phyloP scores from a whole-genome alignment of 2,888 invertebrate species.

The Autographa gamma region DNA sequence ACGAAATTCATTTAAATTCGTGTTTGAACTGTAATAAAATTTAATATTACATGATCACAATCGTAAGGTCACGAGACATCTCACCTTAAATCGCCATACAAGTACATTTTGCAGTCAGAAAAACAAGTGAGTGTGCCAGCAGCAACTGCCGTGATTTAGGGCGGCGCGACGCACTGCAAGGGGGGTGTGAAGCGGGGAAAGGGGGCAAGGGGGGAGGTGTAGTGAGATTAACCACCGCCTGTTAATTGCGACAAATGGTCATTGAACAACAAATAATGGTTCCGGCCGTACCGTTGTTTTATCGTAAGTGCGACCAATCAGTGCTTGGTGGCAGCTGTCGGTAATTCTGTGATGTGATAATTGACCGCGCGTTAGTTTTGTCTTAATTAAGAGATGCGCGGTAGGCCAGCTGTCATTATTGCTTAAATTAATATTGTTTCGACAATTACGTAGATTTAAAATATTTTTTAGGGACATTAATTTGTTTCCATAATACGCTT shows the following conservation, averaged over 20 bases:
- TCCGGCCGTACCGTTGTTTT: conserved; percentile 46
- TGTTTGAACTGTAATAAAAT: not conserved
- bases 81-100: not conserved
- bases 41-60: not conserved
- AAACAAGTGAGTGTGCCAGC: conserved; percentile 47
- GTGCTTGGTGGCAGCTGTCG: conserved; percentile 43
- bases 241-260: conserved; percentile 85
- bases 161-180: conserved; percentile 76
- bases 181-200: conserved; percentile 23
- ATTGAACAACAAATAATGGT: conserved; percentile 74
- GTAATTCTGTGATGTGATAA: conserved; percentile 35
- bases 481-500: not conserved
- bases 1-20: not conserved
- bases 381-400: not conserved
- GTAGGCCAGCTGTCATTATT: not conserved
- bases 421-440: not conserved
- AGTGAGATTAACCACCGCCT: conserved; percentile 80
- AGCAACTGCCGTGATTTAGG: conserved; percentile 79
- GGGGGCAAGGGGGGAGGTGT: conserved; percentile 41
- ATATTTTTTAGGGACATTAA: not conserved
- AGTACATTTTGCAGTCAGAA: conserved; percentile 33
- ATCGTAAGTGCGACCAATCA: conserved; percentile 43
- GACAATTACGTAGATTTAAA: not conserved
- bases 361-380: conserved; percentile 8
- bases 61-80: conserved; percentile 8